A percentile compares a stretch with the other conserved stretches of the same genome.
Conservation (phyloP, 1,140 invertebrate genomes). For the Zaprionus camerounensis region DNA sequence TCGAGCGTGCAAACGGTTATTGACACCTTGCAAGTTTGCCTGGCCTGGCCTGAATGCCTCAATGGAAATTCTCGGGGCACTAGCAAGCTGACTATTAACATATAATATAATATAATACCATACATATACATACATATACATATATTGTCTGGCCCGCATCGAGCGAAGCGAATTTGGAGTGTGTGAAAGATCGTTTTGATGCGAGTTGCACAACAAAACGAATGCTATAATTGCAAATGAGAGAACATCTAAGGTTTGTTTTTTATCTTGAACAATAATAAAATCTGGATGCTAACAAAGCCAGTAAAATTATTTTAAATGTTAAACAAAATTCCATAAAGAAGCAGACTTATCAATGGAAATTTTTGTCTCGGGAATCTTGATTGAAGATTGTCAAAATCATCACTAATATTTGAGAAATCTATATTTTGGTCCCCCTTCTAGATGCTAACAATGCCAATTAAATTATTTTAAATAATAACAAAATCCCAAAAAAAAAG, state of each 20-base stretch:
- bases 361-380: no score
- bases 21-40: constrained; percentile 36
- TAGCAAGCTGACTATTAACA: constrained; percentile 2
- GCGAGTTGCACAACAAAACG: background rate
- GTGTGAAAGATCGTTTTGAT: constrained; percentile 10
- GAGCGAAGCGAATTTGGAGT: background rate
- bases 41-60: constrained; percentile 37
- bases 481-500: background rate
- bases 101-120: constrained; percentile 1
- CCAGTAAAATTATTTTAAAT: background rate
- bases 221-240: background rate
- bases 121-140: constrained; percentile 25
- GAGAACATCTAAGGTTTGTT: background rate
- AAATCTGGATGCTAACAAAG: constrained; percentile 1
- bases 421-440: no score
- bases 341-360: background rate
- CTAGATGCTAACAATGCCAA: background rate
- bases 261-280: background rate
- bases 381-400: no score
- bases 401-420: no score
- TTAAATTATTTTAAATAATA: background rate
- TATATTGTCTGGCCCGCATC: constrained; percentile 15
- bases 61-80: constrained; percentile 29
- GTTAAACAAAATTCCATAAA: background rate
- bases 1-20: constrained; percentile 52